Evolutionary conservation across 2,113 vertebrate genomes (phyloP), one percentile per base, ranked within the genome.

Genomic region (Hassar affinis): DNA sequence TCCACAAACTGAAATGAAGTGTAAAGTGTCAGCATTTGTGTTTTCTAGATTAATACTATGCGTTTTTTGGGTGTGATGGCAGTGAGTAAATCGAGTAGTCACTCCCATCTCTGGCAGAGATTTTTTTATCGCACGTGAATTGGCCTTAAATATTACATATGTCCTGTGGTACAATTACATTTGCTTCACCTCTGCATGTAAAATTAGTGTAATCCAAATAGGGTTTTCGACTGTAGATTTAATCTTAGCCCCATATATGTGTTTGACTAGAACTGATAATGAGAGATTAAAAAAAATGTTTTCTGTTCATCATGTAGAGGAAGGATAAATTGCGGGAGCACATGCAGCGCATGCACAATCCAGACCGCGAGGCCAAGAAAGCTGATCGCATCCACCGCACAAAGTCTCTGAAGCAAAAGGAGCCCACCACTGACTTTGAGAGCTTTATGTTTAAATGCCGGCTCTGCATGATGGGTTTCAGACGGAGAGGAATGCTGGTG

Each of bases 311-410:
- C 25, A 9, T 27, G 74, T 79, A 99, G 98, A 95, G 98, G 83
- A 99, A 99, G 84, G 98, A 99, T 92, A 99, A 99, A 78, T 93
- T 99, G 42, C 94, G 97, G 51, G 98, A 99, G 85, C 98, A 99
- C 92, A 99, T 99, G 98, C 97, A 99, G 83, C 95, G 98, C 33
- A 99, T 99, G 97, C 98, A 99, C 88, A 99, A 99, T 82, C 98
- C 98, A 0, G 98, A 99, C 87, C 93, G 98, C 33, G 98, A 99
- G 86, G 97, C 97, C 79, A 98, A 97, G 93, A 98, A 98, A 87
- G 96, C 97, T 0, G 97, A 98, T 87, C 95, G 97, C 6, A 95
- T 95, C 84, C 96, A 97, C 85, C 96, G 97, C 84, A 96, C 96
- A 35, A 99, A 99, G 88, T 92, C 96, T 0, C 95, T 98, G 88